Base-by-base conservation (phyloP, 2,797 vertebrate species). In the Urocyon cinereoargenteus region DNA sequence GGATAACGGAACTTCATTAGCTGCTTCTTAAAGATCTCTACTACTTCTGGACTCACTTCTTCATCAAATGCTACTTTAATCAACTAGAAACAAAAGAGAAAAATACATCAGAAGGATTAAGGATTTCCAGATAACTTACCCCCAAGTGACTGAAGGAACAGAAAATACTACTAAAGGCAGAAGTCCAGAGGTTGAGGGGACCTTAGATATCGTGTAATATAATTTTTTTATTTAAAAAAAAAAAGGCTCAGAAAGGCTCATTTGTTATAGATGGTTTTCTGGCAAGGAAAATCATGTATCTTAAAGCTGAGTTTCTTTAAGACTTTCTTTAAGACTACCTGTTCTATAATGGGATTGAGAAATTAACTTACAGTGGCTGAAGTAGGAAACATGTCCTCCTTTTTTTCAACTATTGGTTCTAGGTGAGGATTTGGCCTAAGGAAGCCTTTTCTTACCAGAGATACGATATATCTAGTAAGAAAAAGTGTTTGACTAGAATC, bases 31-130 rank as follows among this genome's bases (percentile, higher is more conserved):
- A 99, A 99, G 98, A 99, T 99, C 98, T 99, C 99, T 96, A 99
- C 99, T 98, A 99, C 99, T 98, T 99, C 99, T 0, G 99, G 99
- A 97, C 99, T 99, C 88, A 99, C 99, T 99, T 99, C 99, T 98
- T 99, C 99, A 97, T 99, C 99, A 98, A 99, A 99, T 15, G 99
- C 99, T 97, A 99, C 99, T 98, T 99, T 99, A 98, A 99, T 99
- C 97, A 99, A 97, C 99, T 99, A 98, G n/a, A 93, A 40, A 97
- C 85, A 96, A 98, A 98, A 98, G 90, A 98, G 89, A 98, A 8
- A 95, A 62, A 94, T 13, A 86, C 0, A 24, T 98, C 89, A 98
- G 91, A 97, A 95, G 86, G 1, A 14, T 8, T 51, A 92, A 94
- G 83, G 19, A 96, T 89, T 98, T 96, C 53, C 31, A 97, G 78